Conservation (phyloP, 2,888 invertebrate genomes). For the Pseudeuparius sepicola region DNA sequence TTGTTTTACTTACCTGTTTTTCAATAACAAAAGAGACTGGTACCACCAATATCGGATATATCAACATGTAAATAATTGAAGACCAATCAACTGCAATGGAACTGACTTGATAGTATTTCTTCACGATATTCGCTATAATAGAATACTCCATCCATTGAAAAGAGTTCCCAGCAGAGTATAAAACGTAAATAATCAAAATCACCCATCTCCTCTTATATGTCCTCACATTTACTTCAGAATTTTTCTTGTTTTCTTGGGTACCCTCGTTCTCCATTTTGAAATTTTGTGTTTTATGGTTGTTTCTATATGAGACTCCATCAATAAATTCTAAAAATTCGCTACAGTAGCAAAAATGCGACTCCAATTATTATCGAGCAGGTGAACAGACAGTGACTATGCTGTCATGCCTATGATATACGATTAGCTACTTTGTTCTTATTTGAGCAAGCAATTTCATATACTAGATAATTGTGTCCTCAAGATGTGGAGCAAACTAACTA, state of each 20-base stretch:
- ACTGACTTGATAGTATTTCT: constrained; percentile 61
- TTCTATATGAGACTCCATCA: too few relatives aligned
- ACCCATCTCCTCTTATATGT: constrained; percentile 71
- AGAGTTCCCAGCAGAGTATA: constrained; percentile 80
- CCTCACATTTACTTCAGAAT: too few relatives aligned
- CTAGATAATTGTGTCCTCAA: too few relatives aligned
- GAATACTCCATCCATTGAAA: constrained; percentile 96
- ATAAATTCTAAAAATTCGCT: too few relatives aligned
- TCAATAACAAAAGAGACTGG: constrained; percentile 93
- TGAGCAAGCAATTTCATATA: too few relatives aligned
- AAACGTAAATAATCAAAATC: constrained; percentile 71
- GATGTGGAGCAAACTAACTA: too few relatives aligned
- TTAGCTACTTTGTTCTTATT: too few relatives aligned
- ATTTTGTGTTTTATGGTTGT: too few relatives aligned
- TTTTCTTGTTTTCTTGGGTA: background rate
- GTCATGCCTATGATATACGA: too few relatives aligned
- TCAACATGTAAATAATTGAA: constrained; percentile 92
- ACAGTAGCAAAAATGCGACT: too few relatives aligned
- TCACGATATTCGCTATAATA: constrained; percentile 77
- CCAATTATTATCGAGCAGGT: too few relatives aligned
- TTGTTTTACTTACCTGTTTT: constrained; percentile 69
- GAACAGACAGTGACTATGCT: too few relatives aligned
- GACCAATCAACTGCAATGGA: constrained; percentile 83
- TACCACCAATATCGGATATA: constrained; percentile 90
- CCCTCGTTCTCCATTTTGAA: background rate